A percentile compares a stretch with the other conserved stretches of the same genome.
These are phyloP conservation scores for Pagetopsis macropterus DNA, from an alignment of 2,797 vertebrate species.

Conservation along the genomic window DNA sequence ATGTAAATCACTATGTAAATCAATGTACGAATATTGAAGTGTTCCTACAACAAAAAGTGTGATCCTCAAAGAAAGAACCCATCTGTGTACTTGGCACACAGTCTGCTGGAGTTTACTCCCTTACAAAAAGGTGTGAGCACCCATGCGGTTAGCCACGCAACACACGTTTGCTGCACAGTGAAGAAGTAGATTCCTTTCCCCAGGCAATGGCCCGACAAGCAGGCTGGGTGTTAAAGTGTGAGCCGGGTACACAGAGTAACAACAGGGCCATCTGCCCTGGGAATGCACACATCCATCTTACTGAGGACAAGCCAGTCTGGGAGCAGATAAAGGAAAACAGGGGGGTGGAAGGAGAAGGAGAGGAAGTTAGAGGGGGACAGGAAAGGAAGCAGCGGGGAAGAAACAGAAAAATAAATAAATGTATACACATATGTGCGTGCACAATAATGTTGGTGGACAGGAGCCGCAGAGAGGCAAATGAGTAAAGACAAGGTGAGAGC, in stretches of 20 bases:
- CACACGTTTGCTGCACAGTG: conserved; percentile 62
- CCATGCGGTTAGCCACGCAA: conserved; percentile 66
- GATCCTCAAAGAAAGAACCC: conserved; percentile 39
- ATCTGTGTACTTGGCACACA: conserved; percentile 58
- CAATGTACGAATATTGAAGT: conserved; percentile 9
- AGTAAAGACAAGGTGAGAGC: conserved; percentile 39
- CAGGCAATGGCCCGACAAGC: conserved; percentile 77
- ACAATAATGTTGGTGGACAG: background rate
- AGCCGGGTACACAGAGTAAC: conserved; percentile 76
- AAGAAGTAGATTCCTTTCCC: conserved; percentile 60
- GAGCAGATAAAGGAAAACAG: conserved; percentile 58
- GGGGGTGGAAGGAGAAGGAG: background rate
- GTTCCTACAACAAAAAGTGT: conserved; percentile 25
- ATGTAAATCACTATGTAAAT: conserved; percentile 14
- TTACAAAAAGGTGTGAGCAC: conserved; percentile 63
- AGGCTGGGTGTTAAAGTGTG: conserved; percentile 76
- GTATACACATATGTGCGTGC: conserved; percentile 1
- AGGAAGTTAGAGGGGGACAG: conserved; percentile 9
- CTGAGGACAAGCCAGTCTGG: conserved; percentile 67
- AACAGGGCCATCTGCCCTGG: conserved; percentile 82
- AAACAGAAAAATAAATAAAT: conserved; percentile 12
- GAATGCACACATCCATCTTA: conserved; percentile 82
- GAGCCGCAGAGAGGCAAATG: conserved; percentile 28
- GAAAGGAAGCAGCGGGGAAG: conserved; percentile 16
- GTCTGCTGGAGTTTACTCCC: conserved; percentile 41